Conservation (phyloP, 2,797 vertebrate species). For the Luscinia megarhynchos region DNA sequence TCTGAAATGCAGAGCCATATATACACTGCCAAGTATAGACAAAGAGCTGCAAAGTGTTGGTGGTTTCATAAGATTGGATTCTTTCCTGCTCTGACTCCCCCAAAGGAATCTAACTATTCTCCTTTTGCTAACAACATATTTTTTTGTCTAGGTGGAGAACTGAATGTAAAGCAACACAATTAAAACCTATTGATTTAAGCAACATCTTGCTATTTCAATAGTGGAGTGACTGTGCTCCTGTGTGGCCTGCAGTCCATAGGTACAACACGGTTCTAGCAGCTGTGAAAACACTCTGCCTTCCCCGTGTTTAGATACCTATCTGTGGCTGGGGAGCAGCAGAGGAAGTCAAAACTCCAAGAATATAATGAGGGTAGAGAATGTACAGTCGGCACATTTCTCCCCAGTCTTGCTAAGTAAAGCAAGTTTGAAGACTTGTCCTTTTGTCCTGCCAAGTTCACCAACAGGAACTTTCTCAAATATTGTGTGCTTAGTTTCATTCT, state of each 20-base stretch:
- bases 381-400: constrained; percentile 16
- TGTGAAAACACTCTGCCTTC: constrained; percentile 78
- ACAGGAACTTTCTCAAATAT: neutral
- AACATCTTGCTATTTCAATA: constrained; percentile 36
- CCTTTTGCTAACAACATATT: neutral
- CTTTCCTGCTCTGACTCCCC: neutral
- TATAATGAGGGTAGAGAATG: constrained; percentile 43
- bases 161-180: neutral
- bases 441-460: constrained; percentile 40
- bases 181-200: constrained; percentile 29
- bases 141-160: neutral
- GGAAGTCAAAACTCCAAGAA: constrained; percentile 61
- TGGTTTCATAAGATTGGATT: neutral
- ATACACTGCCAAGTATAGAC: neutral
- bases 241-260: constrained; percentile 75
- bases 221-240: constrained; percentile 36
- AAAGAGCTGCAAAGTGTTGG: neutral
- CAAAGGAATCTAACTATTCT: neutral
- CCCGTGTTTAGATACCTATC: constrained; percentile 75
- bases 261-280: constrained; percentile 65
- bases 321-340: constrained; percentile 62
- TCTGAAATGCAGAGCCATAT: neutral
- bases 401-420: constrained; percentile 40
- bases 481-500: neutral
- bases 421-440: constrained; percentile 28